Base-by-base conservation (phyloP, 2,888 invertebrate species). In the Chrysotoxum bicinctum region DNA sequence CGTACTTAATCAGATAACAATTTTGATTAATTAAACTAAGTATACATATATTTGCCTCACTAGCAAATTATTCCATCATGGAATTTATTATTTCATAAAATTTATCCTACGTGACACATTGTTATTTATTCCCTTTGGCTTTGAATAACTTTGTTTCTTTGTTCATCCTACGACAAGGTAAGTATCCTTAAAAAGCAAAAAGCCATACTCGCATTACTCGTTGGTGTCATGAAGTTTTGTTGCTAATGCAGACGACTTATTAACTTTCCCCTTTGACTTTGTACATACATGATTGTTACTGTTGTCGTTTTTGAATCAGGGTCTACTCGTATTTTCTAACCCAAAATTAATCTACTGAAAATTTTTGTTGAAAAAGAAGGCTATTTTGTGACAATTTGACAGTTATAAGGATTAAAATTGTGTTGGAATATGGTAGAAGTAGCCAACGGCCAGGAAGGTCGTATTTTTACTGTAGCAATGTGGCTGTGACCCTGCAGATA, bases 281-380 rank as follows among this genome's bases (percentile, higher is more conserved):
- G 14, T 14, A 35, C 21, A 35, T 12, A 56, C 16, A 8, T 4
- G 8, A 9, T 26, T 26, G 26, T 26, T 26, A 8, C 30, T 35
- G 30, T 32, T 16, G 40, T 40, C 8, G 26, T 48, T 45, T 64
- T 48, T 48, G 19, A 45, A 30, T 14, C 10, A 50, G 10, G 21
- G 21, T 35, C n/a, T 66, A 48, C n/a, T n/a, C n/a, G n/a, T n/a
- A 66, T 66, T 23, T 50, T 35, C 50, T 30, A 10, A 66, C 66
- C 64, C 66, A 48, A 50, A 66, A 23, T 66, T 66, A 66, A 66
- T 66, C 66, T 50, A 50, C 48, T 50, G 66, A 50, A 48, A 50
- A 32, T 66, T 21, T 50, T 66, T 66, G 66, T 32, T 45, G 23
- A 16, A 50, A 66, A 48, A 50, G 32, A 66, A 66, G 64, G 9